Conservation (phyloP, 2,888 invertebrate genomes). For the Glyphotaelius pellucidus region DNA sequence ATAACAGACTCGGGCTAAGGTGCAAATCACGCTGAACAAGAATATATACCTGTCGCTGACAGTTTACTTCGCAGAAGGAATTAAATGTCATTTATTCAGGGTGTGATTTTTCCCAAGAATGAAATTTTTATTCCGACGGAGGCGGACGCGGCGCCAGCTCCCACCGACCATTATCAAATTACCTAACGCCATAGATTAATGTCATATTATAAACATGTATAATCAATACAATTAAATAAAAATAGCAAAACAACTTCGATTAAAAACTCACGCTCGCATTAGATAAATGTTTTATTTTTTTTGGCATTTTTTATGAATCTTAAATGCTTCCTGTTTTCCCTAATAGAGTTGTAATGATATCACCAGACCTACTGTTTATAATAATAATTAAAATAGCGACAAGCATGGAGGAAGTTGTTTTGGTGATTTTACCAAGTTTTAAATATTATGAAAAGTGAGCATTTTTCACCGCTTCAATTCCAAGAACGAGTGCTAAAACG, state of each 20-base stretch:
- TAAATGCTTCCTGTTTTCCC: background rate
- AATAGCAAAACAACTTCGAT: background rate
- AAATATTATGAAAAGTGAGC: background rate
- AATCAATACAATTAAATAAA: background rate
- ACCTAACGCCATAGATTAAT: background rate
- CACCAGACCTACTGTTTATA: background rate
- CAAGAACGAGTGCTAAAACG: background rate
- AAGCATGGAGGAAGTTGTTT: background rate
- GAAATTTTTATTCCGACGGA: slow-evolving; percentile 9
- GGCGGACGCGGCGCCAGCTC: slow-evolving; percentile 32
- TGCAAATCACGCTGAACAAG: slow-evolving; percentile 2
- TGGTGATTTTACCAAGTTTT: background rate
- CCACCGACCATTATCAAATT: slow-evolving; percentile 10
- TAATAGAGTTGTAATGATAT: background rate
- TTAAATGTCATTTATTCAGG: slow-evolving; percentile 6
- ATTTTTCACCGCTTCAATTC: background rate
- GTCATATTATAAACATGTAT: background rate
- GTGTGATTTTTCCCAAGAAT: slow-evolving; percentile 1
- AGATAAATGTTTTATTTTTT: background rate
- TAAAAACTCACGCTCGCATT: too few species aligned
- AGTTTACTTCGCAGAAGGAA: slow-evolving; percentile 30
- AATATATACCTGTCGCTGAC: background rate
- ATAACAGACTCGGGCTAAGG: background rate
- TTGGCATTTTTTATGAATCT: background rate
- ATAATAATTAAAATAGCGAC: background rate